A percentile compares a stretch with the other conserved stretches of the same genome.
These are phyloP conservation scores for Actenoides hombroni DNA, from an alignment of 2,113 vertebrate genomes.

Conservation along the genomic window DNA sequence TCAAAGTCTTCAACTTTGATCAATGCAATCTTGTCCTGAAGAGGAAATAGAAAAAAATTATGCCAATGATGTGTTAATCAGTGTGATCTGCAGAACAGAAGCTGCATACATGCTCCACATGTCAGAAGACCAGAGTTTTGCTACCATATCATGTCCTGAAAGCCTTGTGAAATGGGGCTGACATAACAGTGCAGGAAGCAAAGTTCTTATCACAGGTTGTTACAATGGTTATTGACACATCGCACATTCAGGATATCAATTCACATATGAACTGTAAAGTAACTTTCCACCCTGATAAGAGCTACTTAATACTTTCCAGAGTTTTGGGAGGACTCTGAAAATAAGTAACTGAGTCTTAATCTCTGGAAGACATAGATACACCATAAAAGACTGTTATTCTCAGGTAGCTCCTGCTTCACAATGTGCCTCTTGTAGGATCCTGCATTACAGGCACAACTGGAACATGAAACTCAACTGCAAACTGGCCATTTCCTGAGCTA, in stretches of 20 bases:
- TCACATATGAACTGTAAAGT: background rate
- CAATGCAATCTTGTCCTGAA: background rate
- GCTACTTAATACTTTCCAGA: background rate
- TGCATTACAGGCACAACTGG: background rate
- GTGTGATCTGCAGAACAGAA: background rate
- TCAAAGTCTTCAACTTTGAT: background rate
- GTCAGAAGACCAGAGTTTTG: background rate
- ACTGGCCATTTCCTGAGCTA: background rate
- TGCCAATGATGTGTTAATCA: background rate
- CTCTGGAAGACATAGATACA: background rate
- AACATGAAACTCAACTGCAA: background rate
- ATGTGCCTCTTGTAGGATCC: background rate
- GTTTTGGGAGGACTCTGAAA: background rate
- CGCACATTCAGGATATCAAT: background rate
- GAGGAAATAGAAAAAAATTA: background rate
- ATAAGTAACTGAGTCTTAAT: background rate
- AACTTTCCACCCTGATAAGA: background rate
- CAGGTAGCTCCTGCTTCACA: background rate
- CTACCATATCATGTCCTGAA: background rate
- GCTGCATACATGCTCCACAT: background rate
- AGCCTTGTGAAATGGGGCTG: background rate
- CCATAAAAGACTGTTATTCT: background rate
- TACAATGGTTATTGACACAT: background rate
- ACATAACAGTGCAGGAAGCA: background rate
- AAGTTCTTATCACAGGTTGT: background rate